phyloP scores from a whole-genome alignment of 2,113 vertebrate species.

The Chloropsis hardwickii region DNA sequence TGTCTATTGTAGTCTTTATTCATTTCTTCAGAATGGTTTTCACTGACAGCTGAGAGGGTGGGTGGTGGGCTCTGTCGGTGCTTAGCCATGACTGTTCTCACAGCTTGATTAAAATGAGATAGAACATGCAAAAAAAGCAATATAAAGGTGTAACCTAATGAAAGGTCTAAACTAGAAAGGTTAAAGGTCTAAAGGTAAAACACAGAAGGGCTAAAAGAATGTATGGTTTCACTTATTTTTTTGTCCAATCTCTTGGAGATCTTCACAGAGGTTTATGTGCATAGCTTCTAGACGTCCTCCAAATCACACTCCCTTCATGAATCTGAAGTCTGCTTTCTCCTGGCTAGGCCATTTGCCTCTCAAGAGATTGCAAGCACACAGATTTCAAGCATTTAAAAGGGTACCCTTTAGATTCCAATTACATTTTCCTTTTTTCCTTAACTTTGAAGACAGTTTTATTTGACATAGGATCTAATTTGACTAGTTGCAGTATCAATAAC shows the following conservation, averaged over 20 bases:
- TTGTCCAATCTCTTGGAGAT: not conserved
- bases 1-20: not conserved
- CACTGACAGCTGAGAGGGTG: not conserved
- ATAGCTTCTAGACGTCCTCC: not conserved
- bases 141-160: not conserved
- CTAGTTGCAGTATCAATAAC: not conserved
- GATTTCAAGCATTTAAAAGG: not conserved
- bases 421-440: not conserved
- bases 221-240: not conserved
- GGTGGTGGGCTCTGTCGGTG: not conserved
- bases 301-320: not conserved
- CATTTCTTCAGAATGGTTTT: not conserved
- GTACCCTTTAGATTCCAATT: not conserved
- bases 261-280: not conserved
- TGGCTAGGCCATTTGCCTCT: not conserved
- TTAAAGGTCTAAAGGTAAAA: not conserved
- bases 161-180: not conserved
- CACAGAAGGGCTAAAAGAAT: not conserved
- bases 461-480: not conserved
- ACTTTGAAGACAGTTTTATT: not conserved
- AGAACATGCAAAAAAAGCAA: not conserved
- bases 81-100: not conserved
- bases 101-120: not conserved
- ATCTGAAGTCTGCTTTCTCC: not conserved
- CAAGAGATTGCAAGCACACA: not conserved